Evolutionary conservation across 2,113 vertebrate species (phyloP).

Genomic region (Patagioenas fasciata): DNA sequence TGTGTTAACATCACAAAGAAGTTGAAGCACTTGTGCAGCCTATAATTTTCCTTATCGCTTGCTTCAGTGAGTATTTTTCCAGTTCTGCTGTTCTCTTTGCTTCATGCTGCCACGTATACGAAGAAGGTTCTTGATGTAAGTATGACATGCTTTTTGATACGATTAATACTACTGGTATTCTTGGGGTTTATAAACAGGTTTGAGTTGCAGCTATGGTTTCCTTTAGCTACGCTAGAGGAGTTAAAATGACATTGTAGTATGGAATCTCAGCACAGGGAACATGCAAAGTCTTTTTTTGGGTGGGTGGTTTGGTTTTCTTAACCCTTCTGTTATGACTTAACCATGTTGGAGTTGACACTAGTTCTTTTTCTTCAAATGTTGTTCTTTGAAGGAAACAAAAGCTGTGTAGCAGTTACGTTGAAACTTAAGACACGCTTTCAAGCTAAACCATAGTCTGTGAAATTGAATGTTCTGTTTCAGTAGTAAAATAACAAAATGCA

Average conservation of each 20-base stretch:
- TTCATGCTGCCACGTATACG: constrained; percentile 95
- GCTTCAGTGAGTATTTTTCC: constrained; percentile 97
- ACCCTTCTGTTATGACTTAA: background rate
- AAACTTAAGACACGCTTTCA: background rate
- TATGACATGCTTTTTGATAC: background rate
- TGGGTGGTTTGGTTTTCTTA: background rate
- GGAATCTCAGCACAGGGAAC: background rate
- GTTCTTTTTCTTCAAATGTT: background rate
- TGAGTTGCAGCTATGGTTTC: background rate
- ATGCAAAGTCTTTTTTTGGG: background rate
- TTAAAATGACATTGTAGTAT: background rate
- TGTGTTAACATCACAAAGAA: background rate
- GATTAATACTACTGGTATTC: background rate
- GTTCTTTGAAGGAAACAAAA: background rate
- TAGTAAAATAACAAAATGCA: background rate
- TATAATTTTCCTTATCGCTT: constrained; percentile 78
- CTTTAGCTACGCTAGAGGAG: background rate
- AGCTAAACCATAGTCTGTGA: background rate
- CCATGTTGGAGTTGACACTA: background rate
- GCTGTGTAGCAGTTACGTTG: background rate
- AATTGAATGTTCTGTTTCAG: background rate
- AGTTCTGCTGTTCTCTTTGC: constrained; percentile 96
- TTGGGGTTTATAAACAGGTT: background rate
- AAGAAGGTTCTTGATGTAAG: constrained; percentile 98
- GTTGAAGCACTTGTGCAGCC: background rate